Conservation (phyloP, 2,888 invertebrate genomes). For the Melitaea athalia region DNA sequence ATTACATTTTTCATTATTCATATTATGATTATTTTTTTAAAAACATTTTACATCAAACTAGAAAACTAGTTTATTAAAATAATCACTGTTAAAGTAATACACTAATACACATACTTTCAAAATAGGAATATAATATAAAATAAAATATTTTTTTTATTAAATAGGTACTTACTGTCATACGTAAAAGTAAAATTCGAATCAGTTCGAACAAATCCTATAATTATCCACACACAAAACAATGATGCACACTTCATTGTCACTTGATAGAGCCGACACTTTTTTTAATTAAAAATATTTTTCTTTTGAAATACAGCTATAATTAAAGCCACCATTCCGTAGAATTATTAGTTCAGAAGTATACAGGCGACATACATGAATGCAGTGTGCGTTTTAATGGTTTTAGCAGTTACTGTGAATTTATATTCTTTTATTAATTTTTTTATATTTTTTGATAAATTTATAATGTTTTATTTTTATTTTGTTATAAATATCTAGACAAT, state of each 20-base stretch:
- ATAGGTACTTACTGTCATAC: conserved; percentile 48
- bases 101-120: no score
- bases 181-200: conserved; percentile 50
- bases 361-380: conserved; percentile 32
- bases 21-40: no score
- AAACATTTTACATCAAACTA: no score
- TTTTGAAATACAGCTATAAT: conserved; percentile 34
- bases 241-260: conserved; percentile 44
- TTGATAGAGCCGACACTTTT: conserved; percentile 22
- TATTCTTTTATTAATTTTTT: conserved; percentile 4
- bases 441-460: no score
- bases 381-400: conserved; percentile 36
- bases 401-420: neutral
- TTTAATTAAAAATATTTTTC: conserved; percentile 32
- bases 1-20: no score
- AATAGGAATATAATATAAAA: no score
- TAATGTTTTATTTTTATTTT: no score
- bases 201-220: conserved; percentile 20
- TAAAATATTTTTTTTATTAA: neutral
- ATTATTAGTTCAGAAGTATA: conserved; percentile 41
- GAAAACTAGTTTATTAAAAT: no score
- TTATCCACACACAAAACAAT: conserved; percentile 33
- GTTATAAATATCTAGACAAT: no score
- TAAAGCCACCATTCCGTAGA: conserved; percentile 35
- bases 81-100: no score